A percentile compares a stretch with the other conserved stretches of the same genome.
Conservation (phyloP, 1,140 invertebrate species). For the Yoshiicerus persimilis region DNA sequence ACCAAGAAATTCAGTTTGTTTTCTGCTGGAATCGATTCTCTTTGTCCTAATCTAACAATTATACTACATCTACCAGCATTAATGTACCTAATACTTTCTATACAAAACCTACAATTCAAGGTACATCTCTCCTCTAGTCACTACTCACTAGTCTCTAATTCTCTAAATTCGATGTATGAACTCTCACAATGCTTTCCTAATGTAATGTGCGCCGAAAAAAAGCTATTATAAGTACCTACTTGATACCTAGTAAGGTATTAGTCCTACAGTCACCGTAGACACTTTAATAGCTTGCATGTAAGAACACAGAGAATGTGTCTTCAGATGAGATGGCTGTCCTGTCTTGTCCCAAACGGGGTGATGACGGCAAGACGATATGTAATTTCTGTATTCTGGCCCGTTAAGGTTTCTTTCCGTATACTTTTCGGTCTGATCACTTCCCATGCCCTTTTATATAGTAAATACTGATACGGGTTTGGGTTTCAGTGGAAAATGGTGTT, state of each 20-base stretch:
- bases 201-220: neutral
- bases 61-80: neutral
- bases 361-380: neutral
- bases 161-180: neutral
- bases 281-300: neutral
- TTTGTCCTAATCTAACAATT: neutral
- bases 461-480: neutral
- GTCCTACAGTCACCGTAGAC: too few relatives aligned
- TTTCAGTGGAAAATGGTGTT: neutral
- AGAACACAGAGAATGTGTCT: neutral
- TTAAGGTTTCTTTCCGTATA: neutral
- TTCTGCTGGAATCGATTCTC: constrained; percentile 1
- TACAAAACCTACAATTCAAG: neutral
- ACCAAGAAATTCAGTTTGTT: neutral
- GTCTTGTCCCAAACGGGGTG: neutral
- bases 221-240: neutral
- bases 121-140: neutral
- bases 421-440: neutral
- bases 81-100: neutral
- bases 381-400: neutral
- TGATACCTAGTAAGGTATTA: neutral
- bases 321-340: neutral
- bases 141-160: neutral
- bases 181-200: neutral
- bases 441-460: too few relatives aligned